Evolutionary conservation across 2,113 vertebrate species (phyloP), one percentile per base, ranked within the genome.

Genomic region (Alethe castanea): DNA sequence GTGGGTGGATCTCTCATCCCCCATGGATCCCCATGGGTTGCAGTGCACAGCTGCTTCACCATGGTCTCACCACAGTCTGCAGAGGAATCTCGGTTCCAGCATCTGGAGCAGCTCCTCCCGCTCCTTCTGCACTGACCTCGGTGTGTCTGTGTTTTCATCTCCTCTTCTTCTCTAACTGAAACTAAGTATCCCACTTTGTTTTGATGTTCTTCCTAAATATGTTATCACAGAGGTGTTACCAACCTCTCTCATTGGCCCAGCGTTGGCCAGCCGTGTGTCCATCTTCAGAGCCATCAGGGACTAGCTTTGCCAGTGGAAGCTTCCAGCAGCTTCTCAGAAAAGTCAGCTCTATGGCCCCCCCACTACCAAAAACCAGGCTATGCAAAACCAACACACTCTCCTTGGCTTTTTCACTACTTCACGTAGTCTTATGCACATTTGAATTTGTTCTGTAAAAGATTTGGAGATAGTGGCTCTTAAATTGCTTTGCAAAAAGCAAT

Each of bases 371-470:
- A 29, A 65, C 38, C 15, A 54, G 14, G 12, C 19, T 11, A 2
- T 53, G 38, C 11, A 35, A 79, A 65, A 23, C 16, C 7, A 31
- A 2, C 15, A 24, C 8, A 42, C 8, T 54, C 42, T 62, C 13
- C 50, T 81, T 94, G 52, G 31, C 61, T 87, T 92, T 96, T 95
- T 88, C 52, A 84, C 40, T 94, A 33, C 70, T 38, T 72, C 61
- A 22, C 36, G 19, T 81, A 89, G 28, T 38, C n/a, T 89, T 61
- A 67, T 38, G n/a, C 52, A 72, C 24, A 61, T 40, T 31, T 87
- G 57, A 81, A 72, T n/a, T 60, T 59, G 6, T 45, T 88, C 87
- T 91, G 9, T 82, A 40, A 67, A 76, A 42, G 36, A 60, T 42
- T 57, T 85, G 29, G 73, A 67, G 20, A 74, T 38, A 35, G 11